Conservation (phyloP, 2,797 vertebrate species). For the Pagetopsis macropterus region DNA sequence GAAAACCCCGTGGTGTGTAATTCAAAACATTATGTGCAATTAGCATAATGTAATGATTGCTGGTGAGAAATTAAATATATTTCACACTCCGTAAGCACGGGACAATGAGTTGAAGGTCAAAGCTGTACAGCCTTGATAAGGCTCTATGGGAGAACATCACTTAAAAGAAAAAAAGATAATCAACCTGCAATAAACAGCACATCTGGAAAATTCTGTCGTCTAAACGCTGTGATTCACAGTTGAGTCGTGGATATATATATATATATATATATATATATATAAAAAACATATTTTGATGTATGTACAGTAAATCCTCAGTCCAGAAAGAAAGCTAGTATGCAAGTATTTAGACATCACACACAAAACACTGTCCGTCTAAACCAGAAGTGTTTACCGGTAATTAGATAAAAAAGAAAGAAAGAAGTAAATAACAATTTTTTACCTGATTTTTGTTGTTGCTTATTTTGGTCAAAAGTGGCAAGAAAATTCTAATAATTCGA, state of each 20-base stretch:
- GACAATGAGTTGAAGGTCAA: constrained; percentile 64
- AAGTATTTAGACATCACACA: not conserved
- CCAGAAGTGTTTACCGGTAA: not conserved
- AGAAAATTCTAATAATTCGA: not conserved
- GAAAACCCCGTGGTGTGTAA: constrained; percentile 74
- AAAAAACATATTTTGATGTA: no score
- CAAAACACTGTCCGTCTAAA: not conserved
- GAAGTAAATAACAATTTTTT: not conserved
- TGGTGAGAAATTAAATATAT: constrained; percentile 70
- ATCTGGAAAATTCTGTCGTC: not conserved
- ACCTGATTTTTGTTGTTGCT: not conserved
- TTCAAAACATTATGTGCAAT: constrained; percentile 77
- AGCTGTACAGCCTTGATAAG: constrained; percentile 26
- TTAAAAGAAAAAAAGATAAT: not conserved
- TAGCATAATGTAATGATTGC: constrained; percentile 79
- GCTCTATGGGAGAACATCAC: constrained; percentile 32
- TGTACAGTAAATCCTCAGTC: not conserved
- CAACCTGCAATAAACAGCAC: constrained; percentile 15
- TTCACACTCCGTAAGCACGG: constrained; percentile 66
- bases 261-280: constrained; percentile 1
- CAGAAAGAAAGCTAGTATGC: not conserved
- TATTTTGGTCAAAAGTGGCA: not conserved
- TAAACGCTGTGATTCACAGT: constrained; percentile 1
- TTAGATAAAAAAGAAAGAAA: no score
- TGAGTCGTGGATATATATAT: not conserved